phyloP scores from a whole-genome alignment of 2,113 vertebrate genomes.

The Oreochromis aureus region DNA sequence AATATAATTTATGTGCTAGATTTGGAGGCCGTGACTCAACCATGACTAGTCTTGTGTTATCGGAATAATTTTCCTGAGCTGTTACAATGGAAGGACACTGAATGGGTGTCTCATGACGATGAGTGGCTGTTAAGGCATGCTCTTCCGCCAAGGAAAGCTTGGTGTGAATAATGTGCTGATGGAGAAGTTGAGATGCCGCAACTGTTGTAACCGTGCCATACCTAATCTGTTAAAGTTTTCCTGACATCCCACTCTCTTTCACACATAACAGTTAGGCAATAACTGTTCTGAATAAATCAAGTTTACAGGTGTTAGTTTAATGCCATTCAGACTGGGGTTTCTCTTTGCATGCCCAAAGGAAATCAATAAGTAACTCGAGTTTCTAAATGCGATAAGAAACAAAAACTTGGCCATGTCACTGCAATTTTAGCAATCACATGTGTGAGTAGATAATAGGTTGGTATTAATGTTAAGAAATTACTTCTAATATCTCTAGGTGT shows the following conservation, averaged over 20 bases:
- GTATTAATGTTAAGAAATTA: neutral
- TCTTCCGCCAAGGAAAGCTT: neutral
- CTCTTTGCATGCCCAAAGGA: neutral
- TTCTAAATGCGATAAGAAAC: neutral
- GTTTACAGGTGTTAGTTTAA: neutral
- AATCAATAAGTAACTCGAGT: neutral
- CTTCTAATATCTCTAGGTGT: neutral
- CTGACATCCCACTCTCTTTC: neutral
- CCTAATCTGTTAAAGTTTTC: neutral
- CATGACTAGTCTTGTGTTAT: neutral
- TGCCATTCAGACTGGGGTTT: neutral
- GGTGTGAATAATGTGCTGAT: neutral
- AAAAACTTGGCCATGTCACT: neutral
- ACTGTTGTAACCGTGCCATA: neutral
- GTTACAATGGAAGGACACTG: neutral
- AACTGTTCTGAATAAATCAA: neutral
- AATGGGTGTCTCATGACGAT: neutral
- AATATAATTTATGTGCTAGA: neutral
- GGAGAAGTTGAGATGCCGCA: neutral
- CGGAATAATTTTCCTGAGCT: neutral
- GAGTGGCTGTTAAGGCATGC: neutral
- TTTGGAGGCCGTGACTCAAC: neutral
- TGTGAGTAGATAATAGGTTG: rapidly evolving
- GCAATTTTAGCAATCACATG: neutral
- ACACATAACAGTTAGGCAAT: neutral